Conservation (phyloP, 2,113 vertebrate species). For the Acanthisitta chloris region DNA sequence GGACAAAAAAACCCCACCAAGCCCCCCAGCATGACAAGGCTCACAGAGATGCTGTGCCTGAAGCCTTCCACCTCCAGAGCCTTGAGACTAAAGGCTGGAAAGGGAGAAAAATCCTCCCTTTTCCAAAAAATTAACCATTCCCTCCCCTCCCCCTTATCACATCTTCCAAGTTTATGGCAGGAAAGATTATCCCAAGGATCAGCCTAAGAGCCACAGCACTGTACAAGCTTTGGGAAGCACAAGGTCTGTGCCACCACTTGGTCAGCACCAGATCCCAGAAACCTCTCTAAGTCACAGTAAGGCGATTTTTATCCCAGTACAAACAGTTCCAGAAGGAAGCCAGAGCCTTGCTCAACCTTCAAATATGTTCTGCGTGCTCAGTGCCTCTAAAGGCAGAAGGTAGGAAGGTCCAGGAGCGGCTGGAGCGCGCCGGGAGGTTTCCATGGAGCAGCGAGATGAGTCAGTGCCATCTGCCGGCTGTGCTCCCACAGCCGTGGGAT, state of each 20-base stretch:
- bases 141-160: not conserved
- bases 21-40: too few species aligned
- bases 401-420: not conserved
- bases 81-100: fast-evolving
- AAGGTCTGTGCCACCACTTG: fast-evolving
- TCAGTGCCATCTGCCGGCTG: constrained; percentile 67
- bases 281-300: not conserved
- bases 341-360: not conserved
- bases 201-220: not conserved
- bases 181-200: not conserved
- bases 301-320: not conserved
- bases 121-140: not conserved
- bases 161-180: not conserved
- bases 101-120: not conserved
- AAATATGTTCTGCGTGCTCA: not conserved
- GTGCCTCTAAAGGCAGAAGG: not conserved
- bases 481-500: not conserved
- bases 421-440: not conserved
- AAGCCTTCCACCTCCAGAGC: not conserved
- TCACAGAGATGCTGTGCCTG: not conserved
- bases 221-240: not conserved
- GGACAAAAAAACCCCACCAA: not conserved
- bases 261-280: not conserved
- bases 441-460: not conserved
- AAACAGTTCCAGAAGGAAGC: constrained; percentile 4